phyloP scores from a whole-genome alignment of 2,888 invertebrate species.

The Drosophila fungiperda region DNA sequence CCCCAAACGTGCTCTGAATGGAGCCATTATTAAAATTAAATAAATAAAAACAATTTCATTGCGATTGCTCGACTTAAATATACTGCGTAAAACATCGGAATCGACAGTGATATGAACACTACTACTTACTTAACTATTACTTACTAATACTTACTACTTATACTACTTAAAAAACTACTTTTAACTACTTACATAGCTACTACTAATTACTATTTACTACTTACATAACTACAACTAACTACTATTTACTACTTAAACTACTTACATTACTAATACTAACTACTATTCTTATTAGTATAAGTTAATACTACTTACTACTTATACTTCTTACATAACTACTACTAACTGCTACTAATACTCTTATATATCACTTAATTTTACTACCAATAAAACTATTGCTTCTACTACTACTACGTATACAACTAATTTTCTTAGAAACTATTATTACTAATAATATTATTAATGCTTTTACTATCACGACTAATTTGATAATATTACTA shows the following conservation, averaged over 20 bases:
- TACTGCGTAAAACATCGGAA: not conserved
- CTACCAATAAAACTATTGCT: not conserved
- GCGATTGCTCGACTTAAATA: not conserved
- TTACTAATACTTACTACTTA: too few relatives aligned
- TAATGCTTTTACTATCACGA: not conserved
- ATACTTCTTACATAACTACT: not conserved
- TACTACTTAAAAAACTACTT: too few relatives aligned
- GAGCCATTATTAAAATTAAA: constrained; percentile 39
- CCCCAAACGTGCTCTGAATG: constrained; percentile 47
- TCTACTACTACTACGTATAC: not conserved
- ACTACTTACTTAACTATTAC: too few relatives aligned
- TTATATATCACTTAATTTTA: not conserved
- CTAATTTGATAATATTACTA: not conserved
- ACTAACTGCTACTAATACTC: not conserved
- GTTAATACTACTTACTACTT: not conserved
- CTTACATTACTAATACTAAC: too few relatives aligned
- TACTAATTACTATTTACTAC: too few relatives aligned
- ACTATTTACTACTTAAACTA: too few relatives aligned
- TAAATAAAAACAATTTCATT: constrained; percentile 1
- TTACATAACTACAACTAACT: too few relatives aligned
- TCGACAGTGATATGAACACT: not conserved
- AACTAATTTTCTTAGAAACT: not conserved
- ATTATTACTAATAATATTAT: too few relatives aligned
- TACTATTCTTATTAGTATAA: not conserved
- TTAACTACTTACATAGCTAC: too few relatives aligned